Base-by-base conservation (phyloP, 2,113 vertebrate species). In the Gavialis gangeticus region DNA sequence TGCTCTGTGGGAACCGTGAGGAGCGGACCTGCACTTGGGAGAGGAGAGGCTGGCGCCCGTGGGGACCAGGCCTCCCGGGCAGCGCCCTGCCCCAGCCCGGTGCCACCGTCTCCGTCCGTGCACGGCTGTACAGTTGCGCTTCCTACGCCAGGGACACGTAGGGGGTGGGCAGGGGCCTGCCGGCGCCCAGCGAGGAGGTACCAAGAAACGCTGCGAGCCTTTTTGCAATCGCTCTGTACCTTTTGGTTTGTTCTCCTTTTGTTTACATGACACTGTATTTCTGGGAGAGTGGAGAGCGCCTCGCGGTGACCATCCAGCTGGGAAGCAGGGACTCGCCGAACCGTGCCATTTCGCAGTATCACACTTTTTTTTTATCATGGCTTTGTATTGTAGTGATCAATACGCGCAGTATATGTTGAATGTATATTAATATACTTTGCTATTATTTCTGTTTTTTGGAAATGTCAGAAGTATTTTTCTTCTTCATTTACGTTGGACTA, bases 341-440 rank as follows among this genome's bases (percentile, higher is more conserved):
- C 95, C 77, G 96, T 96, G 97, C 98, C 97, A 96, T 97, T 92
- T 87, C 80, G 96, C 97, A 95, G 67, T 77, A 94, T 93, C 96
- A 96, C 96, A 95, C 95, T 97, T 97, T 69, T 69, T 93, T 97
- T 95, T 94, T 92, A 91, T 86, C 97, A 96, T 98, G 66, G 98
- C 98, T 98, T 98, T 98, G 98, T 98, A 97, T 97, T 95, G 98
- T 98, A 98, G 98, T 96, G 95, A 95, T 96, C 97, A 91, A 94
- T 95, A 97, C 97, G 95, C 93, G 75, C 97, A 96, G 97, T 98
- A 91, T 98, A 95, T 97, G 98, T 98, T 98, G 98, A 98, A 98
- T 98, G 98, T 98, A 98, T 97, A 98, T 97, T 96, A 95, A 98
- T 96, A 97, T 97, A 97, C 98, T 98, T 98, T 97, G 96, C 97